phyloP scores from a whole-genome alignment of 2,113 vertebrate genomes.

The Pygoscelis antarcticus region DNA sequence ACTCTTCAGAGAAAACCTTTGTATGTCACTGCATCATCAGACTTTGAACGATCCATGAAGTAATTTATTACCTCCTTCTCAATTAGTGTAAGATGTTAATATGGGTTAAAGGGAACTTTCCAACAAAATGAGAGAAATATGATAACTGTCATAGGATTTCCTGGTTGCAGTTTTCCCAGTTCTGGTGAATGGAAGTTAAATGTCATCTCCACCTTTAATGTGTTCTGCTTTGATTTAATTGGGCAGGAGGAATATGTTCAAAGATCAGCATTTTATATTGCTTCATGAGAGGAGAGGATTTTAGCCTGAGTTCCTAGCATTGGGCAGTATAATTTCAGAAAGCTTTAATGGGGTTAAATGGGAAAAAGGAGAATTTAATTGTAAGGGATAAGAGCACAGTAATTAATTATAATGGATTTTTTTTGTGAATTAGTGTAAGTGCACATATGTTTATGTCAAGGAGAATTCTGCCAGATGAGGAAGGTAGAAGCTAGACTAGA shows the following conservation, averaged over 20 bases:
- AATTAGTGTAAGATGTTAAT: constrained; percentile 72
- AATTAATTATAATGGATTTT: neutral
- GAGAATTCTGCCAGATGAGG: neutral
- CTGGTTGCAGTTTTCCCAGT: constrained; percentile 55
- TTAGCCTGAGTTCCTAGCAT: neutral
- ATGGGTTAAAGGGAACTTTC: constrained; percentile 47
- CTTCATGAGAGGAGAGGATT: neutral
- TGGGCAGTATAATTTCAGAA: neutral
- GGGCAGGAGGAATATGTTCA: neutral
- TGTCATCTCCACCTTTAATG: constrained; percentile 47
- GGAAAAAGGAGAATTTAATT: neutral
- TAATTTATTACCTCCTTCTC: constrained; percentile 47
- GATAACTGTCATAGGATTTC: constrained; percentile 43
- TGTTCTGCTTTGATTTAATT: constrained; percentile 48
- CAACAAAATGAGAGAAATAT: constrained; percentile 67
- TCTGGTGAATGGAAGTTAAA: constrained; percentile 61
- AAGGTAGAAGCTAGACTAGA: neutral
- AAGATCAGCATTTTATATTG: neutral
- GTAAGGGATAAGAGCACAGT: neutral
- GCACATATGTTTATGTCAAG: neutral
- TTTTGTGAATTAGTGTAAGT: neutral
- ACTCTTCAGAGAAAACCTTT: constrained; percentile 8
- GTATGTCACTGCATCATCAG: constrained; percentile 35
- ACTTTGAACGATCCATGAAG: constrained; percentile 6
- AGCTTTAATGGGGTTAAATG: neutral